Conservation (phyloP, 2,888 invertebrate species). For the Pseudolycoriella hygida region DNA sequence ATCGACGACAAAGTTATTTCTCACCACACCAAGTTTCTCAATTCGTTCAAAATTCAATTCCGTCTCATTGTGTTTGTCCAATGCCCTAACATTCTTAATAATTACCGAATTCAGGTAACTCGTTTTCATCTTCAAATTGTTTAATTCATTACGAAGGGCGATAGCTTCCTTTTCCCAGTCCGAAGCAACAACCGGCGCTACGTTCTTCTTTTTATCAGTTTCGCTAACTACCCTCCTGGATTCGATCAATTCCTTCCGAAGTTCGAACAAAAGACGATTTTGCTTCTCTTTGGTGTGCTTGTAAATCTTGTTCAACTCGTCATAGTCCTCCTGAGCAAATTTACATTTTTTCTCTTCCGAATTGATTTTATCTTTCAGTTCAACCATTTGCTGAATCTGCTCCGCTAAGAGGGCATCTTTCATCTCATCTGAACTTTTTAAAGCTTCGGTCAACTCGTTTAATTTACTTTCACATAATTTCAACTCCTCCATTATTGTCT, state of each 20-base stretch:
- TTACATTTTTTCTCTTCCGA: slow-evolving; percentile 17
- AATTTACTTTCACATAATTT: slow-evolving; percentile 15
- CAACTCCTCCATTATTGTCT: slow-evolving; percentile 20
- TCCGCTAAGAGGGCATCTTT: slow-evolving; percentile 4
- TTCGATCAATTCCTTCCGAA: slow-evolving; percentile 16
- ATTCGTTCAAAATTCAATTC: slow-evolving; percentile 5
- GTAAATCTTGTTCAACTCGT: slow-evolving; percentile 15
- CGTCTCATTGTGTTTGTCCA: background rate
- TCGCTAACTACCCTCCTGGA: no score
- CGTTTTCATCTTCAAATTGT: background rate
- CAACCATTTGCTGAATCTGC: background rate
- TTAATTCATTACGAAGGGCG: slow-evolving; percentile 1
- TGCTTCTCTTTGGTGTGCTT: slow-evolving; percentile 18
- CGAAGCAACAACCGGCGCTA: background rate
- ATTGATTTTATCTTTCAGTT: slow-evolving; percentile 17
- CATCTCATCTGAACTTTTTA: slow-evolving; percentile 12
- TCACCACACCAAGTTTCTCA: slow-evolving; percentile 16
- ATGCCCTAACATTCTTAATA: background rate
- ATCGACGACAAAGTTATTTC: slow-evolving; percentile 21
- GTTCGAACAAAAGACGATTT: slow-evolving; percentile 16
- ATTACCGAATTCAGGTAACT: background rate
- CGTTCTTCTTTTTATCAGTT: slow-evolving; percentile 8
- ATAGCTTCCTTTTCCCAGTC: background rate
- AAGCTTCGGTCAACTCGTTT: slow-evolving; percentile 7
- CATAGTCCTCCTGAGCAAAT: slow-evolving; percentile 23